These are phyloP conservation scores for Drosophila tropicalis DNA, from an alignment of 1,140 invertebrate genomes.

Conservation along the genomic window DNA sequence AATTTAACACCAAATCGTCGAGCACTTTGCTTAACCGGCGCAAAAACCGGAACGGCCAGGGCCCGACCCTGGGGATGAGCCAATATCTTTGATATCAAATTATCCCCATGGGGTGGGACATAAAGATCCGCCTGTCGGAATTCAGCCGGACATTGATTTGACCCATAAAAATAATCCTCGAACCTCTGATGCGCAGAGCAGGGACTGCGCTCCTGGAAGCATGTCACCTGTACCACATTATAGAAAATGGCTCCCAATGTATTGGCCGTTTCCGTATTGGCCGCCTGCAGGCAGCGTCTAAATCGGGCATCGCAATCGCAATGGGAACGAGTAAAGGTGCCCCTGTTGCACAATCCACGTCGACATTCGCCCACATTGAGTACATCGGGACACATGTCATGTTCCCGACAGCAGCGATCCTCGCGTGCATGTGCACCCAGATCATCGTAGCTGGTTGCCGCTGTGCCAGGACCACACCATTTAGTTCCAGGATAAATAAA, in stretches of 20 bases:
- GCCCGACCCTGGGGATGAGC: slow-evolving; percentile 65
- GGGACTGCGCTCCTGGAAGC: slow-evolving; percentile 87
- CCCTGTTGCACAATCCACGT: slow-evolving; percentile 88
- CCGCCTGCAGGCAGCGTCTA: slow-evolving; percentile 86
- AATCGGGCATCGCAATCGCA: slow-evolving; percentile 89
- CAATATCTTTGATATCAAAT: slow-evolving; percentile 74
- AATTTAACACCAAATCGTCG: slow-evolving; percentile 74
- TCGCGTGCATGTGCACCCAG: slow-evolving; percentile 87
- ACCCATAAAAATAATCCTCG: slow-evolving; percentile 69
- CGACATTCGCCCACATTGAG: slow-evolving; percentile 86
- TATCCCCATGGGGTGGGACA: slow-evolving; percentile 74
- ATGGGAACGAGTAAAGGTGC: slow-evolving; percentile 88
- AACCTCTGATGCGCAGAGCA: slow-evolving; percentile 87
- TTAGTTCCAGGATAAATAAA: slow-evolving; percentile 87
- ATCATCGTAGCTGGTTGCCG: slow-evolving; percentile 86
- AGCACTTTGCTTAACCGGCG: slow-evolving; percentile 54
- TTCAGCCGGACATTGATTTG: slow-evolving; percentile 67
- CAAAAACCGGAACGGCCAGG: slow-evolving; percentile 39
- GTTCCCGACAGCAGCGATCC: slow-evolving; percentile 90
- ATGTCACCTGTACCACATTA: slow-evolving; percentile 88
- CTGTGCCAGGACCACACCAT: slow-evolving; percentile 89
- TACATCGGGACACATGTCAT: slow-evolving; percentile 89
- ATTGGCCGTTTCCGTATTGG: slow-evolving; percentile 88
- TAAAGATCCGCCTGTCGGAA: slow-evolving; percentile 77
- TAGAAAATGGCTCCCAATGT: slow-evolving; percentile 89